These are phyloP conservation scores for Campoletis sonorensis DNA, from an alignment of 1,140 invertebrate species.

Conservation along the genomic window DNA sequence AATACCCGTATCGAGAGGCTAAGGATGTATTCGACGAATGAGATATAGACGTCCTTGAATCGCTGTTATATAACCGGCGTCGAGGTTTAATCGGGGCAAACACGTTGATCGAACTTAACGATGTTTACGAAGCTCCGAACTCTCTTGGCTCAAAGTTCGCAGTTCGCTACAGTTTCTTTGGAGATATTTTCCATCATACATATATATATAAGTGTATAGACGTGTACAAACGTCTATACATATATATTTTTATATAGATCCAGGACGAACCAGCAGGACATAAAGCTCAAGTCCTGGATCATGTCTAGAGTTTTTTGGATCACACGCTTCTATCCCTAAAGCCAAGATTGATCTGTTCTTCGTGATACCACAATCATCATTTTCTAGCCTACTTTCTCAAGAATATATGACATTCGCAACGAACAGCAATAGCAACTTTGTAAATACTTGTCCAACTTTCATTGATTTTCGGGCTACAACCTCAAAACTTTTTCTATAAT, in stretches of 20 bases:
- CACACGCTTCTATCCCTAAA: no score
- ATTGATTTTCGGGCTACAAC: no score
- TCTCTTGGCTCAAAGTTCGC: not conserved
- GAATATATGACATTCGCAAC: no score
- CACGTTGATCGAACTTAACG: slow-evolving; percentile 54
- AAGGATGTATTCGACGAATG: not conserved
- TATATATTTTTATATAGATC: not conserved
- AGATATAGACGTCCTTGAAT: not conserved
- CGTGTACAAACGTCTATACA: not conserved
- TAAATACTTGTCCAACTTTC: no score
- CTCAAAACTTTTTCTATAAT: no score
- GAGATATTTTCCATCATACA: not conserved
- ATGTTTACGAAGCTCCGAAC: slow-evolving; percentile 50
- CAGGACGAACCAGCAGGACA: no score
- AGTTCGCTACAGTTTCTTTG: slow-evolving; percentile 35
- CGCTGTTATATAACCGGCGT: slow-evolving; percentile 10
- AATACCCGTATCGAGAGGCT: not conserved
- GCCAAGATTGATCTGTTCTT: no score
- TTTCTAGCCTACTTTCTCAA: no score
- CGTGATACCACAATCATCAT: no score
- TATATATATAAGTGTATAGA: not conserved
- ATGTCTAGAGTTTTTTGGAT: no score
- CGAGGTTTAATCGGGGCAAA: slow-evolving; percentile 49
- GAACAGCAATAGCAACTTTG: no score
- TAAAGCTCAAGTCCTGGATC: no score